These are phyloP conservation scores for Odontocerum albicorne DNA, from an alignment of 2,888 invertebrate genomes.

Conservation along the genomic window DNA sequence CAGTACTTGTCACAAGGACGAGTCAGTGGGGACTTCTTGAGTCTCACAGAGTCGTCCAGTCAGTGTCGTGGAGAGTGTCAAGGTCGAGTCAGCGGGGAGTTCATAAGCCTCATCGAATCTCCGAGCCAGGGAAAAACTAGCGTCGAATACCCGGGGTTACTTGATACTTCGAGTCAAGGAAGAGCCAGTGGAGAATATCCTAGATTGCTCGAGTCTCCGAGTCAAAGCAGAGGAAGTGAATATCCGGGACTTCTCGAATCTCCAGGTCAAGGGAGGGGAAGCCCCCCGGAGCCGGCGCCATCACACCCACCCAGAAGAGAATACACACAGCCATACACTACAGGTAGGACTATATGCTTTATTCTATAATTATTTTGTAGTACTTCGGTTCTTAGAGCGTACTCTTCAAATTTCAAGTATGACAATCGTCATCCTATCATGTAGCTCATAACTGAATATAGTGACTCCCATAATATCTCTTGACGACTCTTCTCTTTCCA, in stretches of 20 bases:
- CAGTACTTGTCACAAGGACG: neutral
- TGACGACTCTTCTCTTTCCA: too few relatives aligned
- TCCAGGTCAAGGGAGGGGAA: conserved; percentile 53
- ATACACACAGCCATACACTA: conserved; percentile 33
- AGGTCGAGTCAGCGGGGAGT: conserved; percentile 39
- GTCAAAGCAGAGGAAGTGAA: conserved; percentile 49
- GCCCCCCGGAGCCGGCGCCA: conserved; percentile 56
- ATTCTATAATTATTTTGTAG: too few relatives aligned
- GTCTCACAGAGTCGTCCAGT: neutral
- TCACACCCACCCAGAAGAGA: conserved; percentile 44
- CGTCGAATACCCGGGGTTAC: conserved; percentile 52
- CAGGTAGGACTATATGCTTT: conserved; percentile 27
- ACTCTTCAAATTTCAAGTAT: too few relatives aligned
- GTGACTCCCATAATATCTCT: too few relatives aligned
- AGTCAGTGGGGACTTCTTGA: neutral
- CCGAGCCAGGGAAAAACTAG: conserved; percentile 50
- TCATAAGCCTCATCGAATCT: too few relatives aligned
- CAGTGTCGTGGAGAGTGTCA: neutral
- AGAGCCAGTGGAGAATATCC: conserved; percentile 54
- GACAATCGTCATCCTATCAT: too few relatives aligned
- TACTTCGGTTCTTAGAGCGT: too few relatives aligned
- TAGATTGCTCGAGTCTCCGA: conserved; percentile 52
- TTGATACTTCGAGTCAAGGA: conserved; percentile 53
- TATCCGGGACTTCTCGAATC: conserved; percentile 46
- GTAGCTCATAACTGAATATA: too few relatives aligned